Conservation (phyloP, 1,140 invertebrate species). For the Drosophila sp. region DNA sequence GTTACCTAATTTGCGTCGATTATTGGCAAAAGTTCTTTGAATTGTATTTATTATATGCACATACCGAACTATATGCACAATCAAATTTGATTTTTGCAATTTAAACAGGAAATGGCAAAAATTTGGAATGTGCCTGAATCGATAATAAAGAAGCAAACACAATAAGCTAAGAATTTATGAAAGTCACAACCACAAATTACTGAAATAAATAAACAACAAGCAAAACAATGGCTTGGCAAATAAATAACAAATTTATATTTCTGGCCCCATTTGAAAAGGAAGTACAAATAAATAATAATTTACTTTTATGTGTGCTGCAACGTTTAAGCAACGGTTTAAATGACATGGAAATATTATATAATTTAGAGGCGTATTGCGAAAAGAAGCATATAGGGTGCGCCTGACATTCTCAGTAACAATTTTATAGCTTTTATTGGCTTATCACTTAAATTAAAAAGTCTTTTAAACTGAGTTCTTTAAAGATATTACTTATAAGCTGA, state of each 20-base stretch:
- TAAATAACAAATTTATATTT: constrained; percentile 74
- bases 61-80: constrained; percentile 30
- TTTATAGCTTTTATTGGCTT: background rate
- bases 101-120: constrained; percentile 7
- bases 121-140: constrained; percentile 9
- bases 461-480: too few relatives aligned
- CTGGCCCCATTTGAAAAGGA: constrained; percentile 28
- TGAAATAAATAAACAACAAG: constrained; percentile 52
- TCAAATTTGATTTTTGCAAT: constrained; percentile 38
- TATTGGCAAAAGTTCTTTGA: background rate
- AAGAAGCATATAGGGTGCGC: constrained; percentile 38
- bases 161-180: constrained; percentile 29
- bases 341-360: constrained; percentile 44
- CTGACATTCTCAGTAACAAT: background rate
- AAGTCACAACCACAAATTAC: constrained; percentile 54
- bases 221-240: constrained; percentile 64
- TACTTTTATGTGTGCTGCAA: constrained; percentile 52
- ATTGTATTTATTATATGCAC: background rate
- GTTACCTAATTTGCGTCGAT: background rate
- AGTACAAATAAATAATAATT: constrained; percentile 78
- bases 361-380: background rate
- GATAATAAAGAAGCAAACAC: constrained; percentile 35
- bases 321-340: constrained; percentile 62
- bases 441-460: background rate
- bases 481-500: too few relatives aligned